These are phyloP conservation scores for Noctua janthe DNA, from an alignment of 2,888 invertebrate genomes.

Conservation along the genomic window DNA sequence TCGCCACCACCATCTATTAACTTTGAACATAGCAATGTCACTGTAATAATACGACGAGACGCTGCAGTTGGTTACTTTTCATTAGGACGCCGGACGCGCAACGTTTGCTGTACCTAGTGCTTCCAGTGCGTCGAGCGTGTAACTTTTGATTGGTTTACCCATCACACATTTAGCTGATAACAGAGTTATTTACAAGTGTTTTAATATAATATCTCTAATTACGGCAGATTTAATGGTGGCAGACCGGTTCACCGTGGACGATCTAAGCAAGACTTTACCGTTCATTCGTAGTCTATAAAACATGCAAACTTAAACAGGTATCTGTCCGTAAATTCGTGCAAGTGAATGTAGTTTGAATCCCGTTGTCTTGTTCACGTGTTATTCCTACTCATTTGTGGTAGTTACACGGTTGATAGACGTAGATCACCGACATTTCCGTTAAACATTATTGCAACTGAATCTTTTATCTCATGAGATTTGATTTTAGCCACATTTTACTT, in stretches of 20 bases:
- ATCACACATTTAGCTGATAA: slow-evolving; percentile 14
- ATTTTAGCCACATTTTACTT: slow-evolving; percentile 21
- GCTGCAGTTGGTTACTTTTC: slow-evolving; percentile 30
- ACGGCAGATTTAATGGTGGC: slow-evolving; percentile 89
- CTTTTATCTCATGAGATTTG: slow-evolving; percentile 17
- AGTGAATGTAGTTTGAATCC: slow-evolving; percentile 65
- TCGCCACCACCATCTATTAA: slow-evolving; percentile 69
- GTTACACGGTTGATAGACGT: slow-evolving; percentile 50
- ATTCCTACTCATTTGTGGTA: slow-evolving; percentile 59
- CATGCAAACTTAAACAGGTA: slow-evolving; percentile 79
- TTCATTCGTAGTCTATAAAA: slow-evolving; percentile 89
- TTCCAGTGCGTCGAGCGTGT: slow-evolving; percentile 19
- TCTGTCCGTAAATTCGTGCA: slow-evolving; percentile 65
- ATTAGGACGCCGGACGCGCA: slow-evolving; percentile 12
- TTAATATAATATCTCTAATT: slow-evolving; percentile 75
- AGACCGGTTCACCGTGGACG: slow-evolving; percentile 86
- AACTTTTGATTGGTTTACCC: slow-evolving; percentile 17
- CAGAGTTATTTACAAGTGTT: slow-evolving; percentile 33
- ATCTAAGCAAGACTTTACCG: slow-evolving; percentile 87
- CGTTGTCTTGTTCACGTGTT: slow-evolving; percentile 58
- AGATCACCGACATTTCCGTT: slow-evolving; percentile 47
- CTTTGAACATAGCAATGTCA: slow-evolving; percentile 59
- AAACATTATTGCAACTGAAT: slow-evolving; percentile 36
- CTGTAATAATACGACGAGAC: slow-evolving; percentile 34
- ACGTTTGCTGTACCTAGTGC: not conserved